Conservation (phyloP, 2,888 invertebrate species). For the Xanthia icteritia region DNA sequence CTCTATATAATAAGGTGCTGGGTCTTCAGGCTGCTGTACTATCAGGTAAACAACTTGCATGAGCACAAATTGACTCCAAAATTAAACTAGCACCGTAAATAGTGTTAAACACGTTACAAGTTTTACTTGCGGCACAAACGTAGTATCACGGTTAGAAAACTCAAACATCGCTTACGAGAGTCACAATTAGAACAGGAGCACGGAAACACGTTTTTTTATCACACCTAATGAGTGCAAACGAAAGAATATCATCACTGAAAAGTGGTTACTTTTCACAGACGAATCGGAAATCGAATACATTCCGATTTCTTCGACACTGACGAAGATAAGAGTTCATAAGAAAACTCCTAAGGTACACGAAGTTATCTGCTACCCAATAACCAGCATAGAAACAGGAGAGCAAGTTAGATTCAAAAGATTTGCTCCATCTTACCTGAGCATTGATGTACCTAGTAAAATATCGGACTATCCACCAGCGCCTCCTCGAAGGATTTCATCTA, state of each 20-base stretch:
- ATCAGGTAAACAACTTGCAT: constrained; percentile 84
- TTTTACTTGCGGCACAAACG: constrained; percentile 72
- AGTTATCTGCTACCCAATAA: constrained; percentile 91
- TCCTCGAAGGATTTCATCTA: constrained; percentile 94
- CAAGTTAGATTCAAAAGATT: constrained; percentile 90
- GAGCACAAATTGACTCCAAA: constrained; percentile 85
- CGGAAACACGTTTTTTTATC: constrained; percentile 82
- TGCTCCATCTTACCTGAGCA: constrained; percentile 89
- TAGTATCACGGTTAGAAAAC: constrained; percentile 79
- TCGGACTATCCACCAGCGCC: constrained; percentile 92
- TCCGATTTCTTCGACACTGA: constrained; percentile 95
- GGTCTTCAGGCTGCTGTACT: constrained; percentile 77
- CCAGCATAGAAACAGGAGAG: constrained; percentile 79
- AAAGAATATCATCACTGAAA: constrained; percentile 75
- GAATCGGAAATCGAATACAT: constrained; percentile 95
- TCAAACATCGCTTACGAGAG: constrained; percentile 77
- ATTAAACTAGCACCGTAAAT: constrained; percentile 83
- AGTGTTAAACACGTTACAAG: constrained; percentile 68
- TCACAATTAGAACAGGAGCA: constrained; percentile 82
- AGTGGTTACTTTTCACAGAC: constrained; percentile 91
- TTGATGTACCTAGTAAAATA: constrained; percentile 76
- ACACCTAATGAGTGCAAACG: constrained; percentile 79
- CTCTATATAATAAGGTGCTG: constrained; percentile 82
- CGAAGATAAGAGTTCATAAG: constrained; percentile 94
- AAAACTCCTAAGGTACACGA: constrained; percentile 89